Base-by-base conservation (phyloP, 2,113 vertebrate genomes). In the Elanoides forficatus region DNA sequence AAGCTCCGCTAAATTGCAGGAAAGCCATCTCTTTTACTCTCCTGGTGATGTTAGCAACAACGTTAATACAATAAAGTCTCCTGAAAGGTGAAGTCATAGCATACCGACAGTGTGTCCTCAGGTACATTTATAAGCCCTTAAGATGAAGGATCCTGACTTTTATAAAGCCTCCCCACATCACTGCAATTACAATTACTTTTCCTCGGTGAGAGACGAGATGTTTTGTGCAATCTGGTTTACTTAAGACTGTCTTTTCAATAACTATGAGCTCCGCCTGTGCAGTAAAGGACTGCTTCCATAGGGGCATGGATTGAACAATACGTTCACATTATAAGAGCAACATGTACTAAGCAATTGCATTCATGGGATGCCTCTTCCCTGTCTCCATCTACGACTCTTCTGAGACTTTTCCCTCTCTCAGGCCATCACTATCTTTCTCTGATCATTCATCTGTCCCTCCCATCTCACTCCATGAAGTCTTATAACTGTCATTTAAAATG, bases 261-360 rank as follows among this genome's bases (percentile, higher is more conserved):
- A 14, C 30, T 4, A 1, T 0, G 36, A 81, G 78, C 68, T 66
- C 81, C 62, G n/a, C 22, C 68, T 4, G 4, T 2, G 76, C 65
- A 72, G 36, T 7, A 22, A n/a, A 59, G 71, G 38, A 0, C 58
- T 22, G 42, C 65, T 80, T 79, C 88, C 66, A 5, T 0, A 36
- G 65, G 45, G 74, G 29, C 27, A 26, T 1, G 12, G n/a, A 13
- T 7, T 11, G 50, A 80, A 16, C 40, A 42, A 27, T 0, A 6
- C 0, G 0, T 14, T 45, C 60, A 4, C 20, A 0, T 29, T 26
- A 3, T 1, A 23, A 50, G 38, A 60, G 48, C 75, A 38, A 27
- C 38, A 9, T 0, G 20, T n/a, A 9, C n/a, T 2, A 14, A 73
- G 36, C 26, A n/a, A 5, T 18, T 3, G 48, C 34, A 30, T 23